Evolutionary conservation across 2,888 invertebrate genomes (phyloP).

Genomic region (Clitarchus hookeri): DNA sequence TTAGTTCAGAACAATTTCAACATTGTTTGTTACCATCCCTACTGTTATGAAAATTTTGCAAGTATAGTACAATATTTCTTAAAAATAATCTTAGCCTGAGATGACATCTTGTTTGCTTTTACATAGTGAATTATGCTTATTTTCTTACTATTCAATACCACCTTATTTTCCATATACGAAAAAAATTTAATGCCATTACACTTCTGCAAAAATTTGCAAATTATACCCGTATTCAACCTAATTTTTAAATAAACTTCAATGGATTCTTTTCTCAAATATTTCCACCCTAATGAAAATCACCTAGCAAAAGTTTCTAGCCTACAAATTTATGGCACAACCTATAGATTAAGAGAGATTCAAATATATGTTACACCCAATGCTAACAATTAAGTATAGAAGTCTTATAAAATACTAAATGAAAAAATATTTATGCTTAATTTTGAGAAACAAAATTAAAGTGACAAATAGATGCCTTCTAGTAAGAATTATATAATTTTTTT

Average conservation of each 20-base stretch:
- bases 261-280: not conserved
- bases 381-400: not conserved
- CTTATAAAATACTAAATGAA: not conserved
- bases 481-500: too few relatives aligned
- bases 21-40: not conserved
- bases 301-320: not conserved
- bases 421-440: not conserved
- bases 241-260: not conserved
- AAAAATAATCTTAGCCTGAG: not conserved
- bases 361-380: not conserved
- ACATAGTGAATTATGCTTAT: not conserved
- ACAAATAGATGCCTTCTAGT: too few relatives aligned
- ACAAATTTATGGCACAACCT: slow-evolving; percentile 5
- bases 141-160: not conserved
- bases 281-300: not conserved
- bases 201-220: not conserved
- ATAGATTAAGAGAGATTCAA: not conserved
- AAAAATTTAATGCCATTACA: not conserved
- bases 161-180: not conserved
- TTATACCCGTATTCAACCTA: not conserved
- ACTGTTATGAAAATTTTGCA: not conserved
- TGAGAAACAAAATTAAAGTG: too few relatives aligned
- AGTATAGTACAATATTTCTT: not conserved
- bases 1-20: not conserved
- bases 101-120: not conserved